These are phyloP conservation scores for Nomada fabriciana DNA, from an alignment of 2,888 invertebrate genomes.

Conservation along the genomic window DNA sequence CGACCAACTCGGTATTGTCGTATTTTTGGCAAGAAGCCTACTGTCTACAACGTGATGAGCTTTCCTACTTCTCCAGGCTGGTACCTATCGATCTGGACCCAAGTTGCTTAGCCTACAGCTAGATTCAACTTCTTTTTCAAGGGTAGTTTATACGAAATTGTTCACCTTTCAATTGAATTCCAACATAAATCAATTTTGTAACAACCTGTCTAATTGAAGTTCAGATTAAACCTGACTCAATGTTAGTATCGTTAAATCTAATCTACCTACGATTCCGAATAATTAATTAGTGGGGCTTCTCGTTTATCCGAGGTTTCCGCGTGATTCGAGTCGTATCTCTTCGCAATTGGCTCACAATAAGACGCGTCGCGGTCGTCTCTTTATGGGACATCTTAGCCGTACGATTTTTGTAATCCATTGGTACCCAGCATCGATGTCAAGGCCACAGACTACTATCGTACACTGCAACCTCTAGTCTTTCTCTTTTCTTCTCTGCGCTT, in stretches of 20 bases:
- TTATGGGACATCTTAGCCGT: constrained; percentile 55
- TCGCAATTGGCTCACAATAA: constrained; percentile 53
- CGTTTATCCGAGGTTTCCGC: background rate
- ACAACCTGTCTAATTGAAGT: background rate
- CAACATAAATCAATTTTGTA: background rate
- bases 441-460: constrained; percentile 55
- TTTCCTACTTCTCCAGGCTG: constrained; percentile 17
- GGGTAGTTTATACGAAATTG: background rate
- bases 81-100: constrained; percentile 46
- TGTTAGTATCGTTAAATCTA: background rate
- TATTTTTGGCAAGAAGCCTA: constrained; percentile 57
- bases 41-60: constrained; percentile 28
- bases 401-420: constrained; percentile 59
- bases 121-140: background rate
- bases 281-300: too few relatives aligned
- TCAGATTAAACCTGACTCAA: background rate
- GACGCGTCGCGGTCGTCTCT: constrained; percentile 18
- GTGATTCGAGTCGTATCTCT: background rate
- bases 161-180: background rate
- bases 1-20: constrained; percentile 27
- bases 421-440: constrained; percentile 67
- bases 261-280: background rate
- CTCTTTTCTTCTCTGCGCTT: background rate
- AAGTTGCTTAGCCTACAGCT: constrained; percentile 30
- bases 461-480: constrained; percentile 21